Percentiles rank a stretch among this genome's conserved stretches.
These are phyloP conservation scores for Rotaria magnacalcarata DNA, from an alignment of 2,888 invertebrate species.

Conservation along the genomic window DNA sequence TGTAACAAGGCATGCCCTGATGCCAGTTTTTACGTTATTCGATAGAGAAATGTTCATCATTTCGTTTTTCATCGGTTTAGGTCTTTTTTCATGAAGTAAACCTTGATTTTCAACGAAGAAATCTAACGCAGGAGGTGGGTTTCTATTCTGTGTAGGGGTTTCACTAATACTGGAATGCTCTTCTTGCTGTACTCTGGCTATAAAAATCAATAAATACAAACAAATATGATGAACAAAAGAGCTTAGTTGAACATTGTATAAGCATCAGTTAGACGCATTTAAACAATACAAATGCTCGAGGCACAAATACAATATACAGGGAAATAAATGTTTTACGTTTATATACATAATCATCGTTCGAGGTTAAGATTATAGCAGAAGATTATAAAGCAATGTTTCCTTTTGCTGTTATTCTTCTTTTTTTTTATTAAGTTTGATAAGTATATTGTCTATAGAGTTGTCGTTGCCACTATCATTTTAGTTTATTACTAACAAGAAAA, in stretches of 20 bases:
- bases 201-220: not conserved
- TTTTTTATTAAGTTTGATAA: not conserved
- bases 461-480: not conserved
- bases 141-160: too few species aligned
- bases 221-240: not conserved
- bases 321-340: not conserved
- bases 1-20: too few species aligned
- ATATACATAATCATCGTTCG: slow-evolving; percentile 1
- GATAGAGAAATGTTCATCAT: too few species aligned
- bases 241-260: not conserved
- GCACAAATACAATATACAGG: not conserved
- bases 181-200: not conserved
- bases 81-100: too few species aligned
- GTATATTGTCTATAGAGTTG: not conserved
- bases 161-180: not conserved
- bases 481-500: not conserved
- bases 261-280: not conserved
- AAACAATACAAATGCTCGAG: not conserved
- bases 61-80: too few species aligned
- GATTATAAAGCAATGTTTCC: slow-evolving; percentile 22
- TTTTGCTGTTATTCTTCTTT: not conserved
- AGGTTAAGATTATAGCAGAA: not conserved
- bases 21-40: too few species aligned
- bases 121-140: too few species aligned
- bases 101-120: too few species aligned